Evolutionary conservation across 2,113 vertebrate genomes (phyloP).

Genomic region (Callospermophilus lateralis): DNA sequence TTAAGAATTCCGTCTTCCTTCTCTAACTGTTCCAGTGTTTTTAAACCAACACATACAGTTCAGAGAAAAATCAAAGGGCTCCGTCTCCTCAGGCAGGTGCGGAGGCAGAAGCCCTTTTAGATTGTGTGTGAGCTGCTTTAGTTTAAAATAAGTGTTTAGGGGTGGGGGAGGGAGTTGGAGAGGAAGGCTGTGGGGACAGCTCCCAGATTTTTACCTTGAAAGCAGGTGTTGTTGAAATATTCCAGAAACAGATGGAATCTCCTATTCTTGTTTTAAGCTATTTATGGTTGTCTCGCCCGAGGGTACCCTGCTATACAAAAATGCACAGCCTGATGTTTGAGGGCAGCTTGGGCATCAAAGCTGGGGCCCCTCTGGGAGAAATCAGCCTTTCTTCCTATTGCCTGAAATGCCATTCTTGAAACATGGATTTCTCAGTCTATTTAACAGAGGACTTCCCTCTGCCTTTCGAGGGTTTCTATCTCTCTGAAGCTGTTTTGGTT

Average conservation of each 20-base stretch:
- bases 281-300: conserved; percentile 80
- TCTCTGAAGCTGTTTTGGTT: conserved; percentile 59
- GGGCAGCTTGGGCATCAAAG: conserved; percentile 78
- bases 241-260: conserved; percentile 83
- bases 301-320: conserved; percentile 77
- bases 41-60: conserved; percentile 48
- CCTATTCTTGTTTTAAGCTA: conserved; percentile 79
- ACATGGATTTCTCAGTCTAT: conserved; percentile 55
- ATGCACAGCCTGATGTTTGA: conserved; percentile 72
- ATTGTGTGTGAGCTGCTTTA: conserved; percentile 63
- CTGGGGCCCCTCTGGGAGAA: conserved; percentile 68
- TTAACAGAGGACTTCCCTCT: conserved; percentile 58
- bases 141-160: conserved; percentile 66
- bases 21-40: conserved; percentile 42
- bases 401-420: conserved; percentile 70
- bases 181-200: conserved; percentile 71
- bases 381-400: conserved; percentile 68
- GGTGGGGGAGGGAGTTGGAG: neutral
- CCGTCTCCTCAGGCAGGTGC: conserved; percentile 71
- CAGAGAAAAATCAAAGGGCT: conserved; percentile 68
- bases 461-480: conserved; percentile 48
- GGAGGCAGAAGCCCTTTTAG: conserved; percentile 65
- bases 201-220: conserved; percentile 82
- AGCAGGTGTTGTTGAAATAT: conserved; percentile 82
- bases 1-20: conserved; percentile 62